These are phyloP conservation scores for Meandrina meandrites DNA, from an alignment of 92 coral and sea anemone genomes.

Conservation along the genomic window DNA sequence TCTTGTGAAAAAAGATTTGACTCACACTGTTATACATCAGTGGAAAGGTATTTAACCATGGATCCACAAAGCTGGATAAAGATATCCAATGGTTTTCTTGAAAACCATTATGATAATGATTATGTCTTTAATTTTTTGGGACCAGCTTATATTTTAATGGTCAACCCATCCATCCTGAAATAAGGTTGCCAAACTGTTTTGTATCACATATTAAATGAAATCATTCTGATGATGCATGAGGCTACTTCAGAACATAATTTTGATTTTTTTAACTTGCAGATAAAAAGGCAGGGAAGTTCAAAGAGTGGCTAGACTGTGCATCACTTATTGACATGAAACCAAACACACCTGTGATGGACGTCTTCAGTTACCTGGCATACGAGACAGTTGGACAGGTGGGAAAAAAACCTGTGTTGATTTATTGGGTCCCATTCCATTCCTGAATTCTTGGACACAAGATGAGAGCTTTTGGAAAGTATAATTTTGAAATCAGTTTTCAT, in stretches of 20 bases:
- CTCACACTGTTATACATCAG: neutral
- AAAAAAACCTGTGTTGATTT: neutral
- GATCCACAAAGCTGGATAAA: neutral
- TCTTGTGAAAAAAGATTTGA: neutral
- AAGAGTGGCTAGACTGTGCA: slow-evolving; percentile 96
- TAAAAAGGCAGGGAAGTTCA: slow-evolving; percentile 97
- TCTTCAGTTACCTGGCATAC: slow-evolving; percentile 93
- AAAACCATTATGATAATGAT: too few species aligned
- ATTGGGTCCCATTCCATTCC: too few species aligned
- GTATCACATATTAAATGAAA: neutral
- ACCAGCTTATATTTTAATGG: too few species aligned
- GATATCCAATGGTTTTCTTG: too few species aligned
- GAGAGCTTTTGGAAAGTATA: too few species aligned
- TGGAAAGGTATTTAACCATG: neutral
- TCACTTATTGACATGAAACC: slow-evolving; percentile 96
- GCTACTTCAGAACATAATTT: neutral
- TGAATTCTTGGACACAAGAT: too few species aligned
- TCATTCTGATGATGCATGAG: too few species aligned
- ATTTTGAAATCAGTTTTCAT: too few species aligned
- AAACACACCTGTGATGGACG: slow-evolving; percentile 97
- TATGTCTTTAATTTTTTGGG: too few species aligned
- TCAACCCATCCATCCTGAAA: neutral
- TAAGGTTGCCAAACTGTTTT: neutral
- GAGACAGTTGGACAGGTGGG: slow-evolving; percentile 95
- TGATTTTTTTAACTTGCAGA: slow-evolving; percentile 57